Percentiles rank a stretch among this genome's conserved stretches.
Evolutionary conservation across 2,797 vertebrate genomes (phyloP).

Genomic region (Sebastes goodei): DNA sequence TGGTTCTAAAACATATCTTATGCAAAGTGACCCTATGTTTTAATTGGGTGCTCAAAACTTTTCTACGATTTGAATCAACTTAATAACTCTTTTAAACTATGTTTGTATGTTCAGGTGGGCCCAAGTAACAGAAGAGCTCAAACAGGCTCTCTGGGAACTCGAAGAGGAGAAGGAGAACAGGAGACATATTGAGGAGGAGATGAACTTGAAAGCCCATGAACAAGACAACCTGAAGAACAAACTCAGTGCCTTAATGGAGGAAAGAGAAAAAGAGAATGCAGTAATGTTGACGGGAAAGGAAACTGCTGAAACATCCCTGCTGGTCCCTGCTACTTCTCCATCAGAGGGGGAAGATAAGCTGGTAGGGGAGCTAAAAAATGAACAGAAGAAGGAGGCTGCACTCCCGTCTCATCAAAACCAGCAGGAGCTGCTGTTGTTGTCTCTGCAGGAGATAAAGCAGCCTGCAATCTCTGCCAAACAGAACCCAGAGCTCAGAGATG

Average conservation of each 20-base stretch:
- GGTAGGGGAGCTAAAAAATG: constrained; percentile 51
- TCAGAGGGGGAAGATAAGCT: constrained; percentile 37
- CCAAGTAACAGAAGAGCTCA: constrained; percentile 82
- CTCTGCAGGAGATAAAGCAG: constrained; percentile 74
- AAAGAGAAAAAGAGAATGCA: constrained; percentile 46
- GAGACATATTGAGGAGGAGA: constrained; percentile 69
- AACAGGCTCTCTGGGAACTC: constrained; percentile 66
- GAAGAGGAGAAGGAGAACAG: constrained; percentile 79
- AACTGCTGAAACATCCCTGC: constrained; percentile 25
- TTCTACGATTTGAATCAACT: background rate
- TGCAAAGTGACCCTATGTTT: background rate
- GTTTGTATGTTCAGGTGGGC: constrained; percentile 67
- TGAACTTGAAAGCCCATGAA: constrained; percentile 63
- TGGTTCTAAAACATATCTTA: background rate
- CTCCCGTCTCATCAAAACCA: constrained; percentile 64
- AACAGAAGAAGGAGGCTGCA: constrained; percentile 66
- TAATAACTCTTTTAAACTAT: background rate
- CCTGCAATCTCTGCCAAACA: constrained; percentile 61
- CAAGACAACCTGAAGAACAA: constrained; percentile 74
- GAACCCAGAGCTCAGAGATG: constrained; percentile 33
- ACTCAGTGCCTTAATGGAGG: constrained; percentile 61
- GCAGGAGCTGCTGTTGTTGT: constrained; percentile 75
- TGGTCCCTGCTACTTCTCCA: constrained; percentile 4
- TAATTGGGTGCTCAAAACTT: background rate
- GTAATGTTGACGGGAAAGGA: constrained; percentile 17